Evolutionary conservation across 2,888 invertebrate species (phyloP), one percentile per base, ranked within the genome.

Genomic region (Phasia obesa): DNA sequence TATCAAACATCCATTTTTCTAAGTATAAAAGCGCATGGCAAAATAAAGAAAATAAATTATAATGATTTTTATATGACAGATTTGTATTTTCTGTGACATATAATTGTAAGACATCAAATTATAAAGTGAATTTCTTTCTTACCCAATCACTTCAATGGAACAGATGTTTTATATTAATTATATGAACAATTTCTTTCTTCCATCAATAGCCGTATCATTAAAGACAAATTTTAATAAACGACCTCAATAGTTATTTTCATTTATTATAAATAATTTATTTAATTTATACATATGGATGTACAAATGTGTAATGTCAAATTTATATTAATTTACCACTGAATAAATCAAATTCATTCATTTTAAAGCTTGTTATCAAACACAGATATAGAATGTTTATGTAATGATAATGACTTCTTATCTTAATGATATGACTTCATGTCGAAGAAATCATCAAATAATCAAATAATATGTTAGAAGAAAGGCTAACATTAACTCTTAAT

Each of bases 191-290:
- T 47, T 31, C 11, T 35, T 11, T 35, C 11, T 35, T 9, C 44
- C 35, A 19, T 21, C 44, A 55, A 31, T 57, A 23, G 57, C 9
- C 13, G 4, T 17, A 62, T 73, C 4, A 62, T 62, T 62, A 62
- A 31, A 25, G n/a, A 13, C 17, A n/a, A 53, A 31, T 21, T 62
- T 1, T 11, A 59, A 27, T 49, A 47, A 55, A 57, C 27, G 23
- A 13, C 5, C 64, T 57, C 5, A 44, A n/a, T 27, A 27, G 19
- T 35, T 38, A 49, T 69, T 17, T 51, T 9, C 11, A 74, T 67
- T 35, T 74, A 62, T 74, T 57, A 35, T 57, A 69, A 47, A 74
- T 69, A 53, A 35, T 35, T 35, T 35, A 35, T 11, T 35, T 35
- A 35, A 35, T 35, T 35, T 35, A 0, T 35, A n/a, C n/a, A n/a